Evolutionary conservation across 2,113 vertebrate species (phyloP).

Genomic region (Tylochromis polylepis): DNA sequence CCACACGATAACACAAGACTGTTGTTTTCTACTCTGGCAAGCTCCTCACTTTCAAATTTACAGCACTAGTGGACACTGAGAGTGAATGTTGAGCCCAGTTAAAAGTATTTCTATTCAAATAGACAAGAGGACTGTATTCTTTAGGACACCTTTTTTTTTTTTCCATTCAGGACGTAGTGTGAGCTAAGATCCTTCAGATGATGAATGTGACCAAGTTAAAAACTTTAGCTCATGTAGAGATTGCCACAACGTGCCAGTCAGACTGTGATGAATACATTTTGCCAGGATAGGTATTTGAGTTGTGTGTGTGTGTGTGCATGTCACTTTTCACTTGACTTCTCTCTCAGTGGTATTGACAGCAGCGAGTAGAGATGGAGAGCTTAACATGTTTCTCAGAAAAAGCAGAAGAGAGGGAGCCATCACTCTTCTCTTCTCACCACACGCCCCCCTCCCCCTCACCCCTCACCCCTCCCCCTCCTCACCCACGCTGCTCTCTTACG

Average conservation of each 20-base stretch:
- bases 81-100: background rate
- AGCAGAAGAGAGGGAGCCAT: constrained; percentile 66
- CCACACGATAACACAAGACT: background rate
- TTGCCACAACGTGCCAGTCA: background rate
- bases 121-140: background rate
- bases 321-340: constrained; percentile 1
- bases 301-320: background rate
- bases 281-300: background rate
- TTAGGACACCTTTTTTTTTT: background rate
- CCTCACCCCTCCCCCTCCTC: constrained; percentile 24
- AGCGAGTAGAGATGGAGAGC: constrained; percentile 47
- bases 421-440: constrained; percentile 60
- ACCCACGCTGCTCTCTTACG: constrained; percentile 36
- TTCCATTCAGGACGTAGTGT: background rate
- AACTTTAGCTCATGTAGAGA: background rate
- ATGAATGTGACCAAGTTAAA: background rate
- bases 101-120: background rate
- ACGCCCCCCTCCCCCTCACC: background rate
- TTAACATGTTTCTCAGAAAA: constrained; percentile 62
- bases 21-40: background rate
- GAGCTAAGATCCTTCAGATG: background rate
- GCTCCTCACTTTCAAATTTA: background rate
- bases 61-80: background rate
- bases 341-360: constrained; percentile 51
- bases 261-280: background rate